Conservation (phyloP, 2,888 invertebrate species). For the Octodonta nipae region DNA sequence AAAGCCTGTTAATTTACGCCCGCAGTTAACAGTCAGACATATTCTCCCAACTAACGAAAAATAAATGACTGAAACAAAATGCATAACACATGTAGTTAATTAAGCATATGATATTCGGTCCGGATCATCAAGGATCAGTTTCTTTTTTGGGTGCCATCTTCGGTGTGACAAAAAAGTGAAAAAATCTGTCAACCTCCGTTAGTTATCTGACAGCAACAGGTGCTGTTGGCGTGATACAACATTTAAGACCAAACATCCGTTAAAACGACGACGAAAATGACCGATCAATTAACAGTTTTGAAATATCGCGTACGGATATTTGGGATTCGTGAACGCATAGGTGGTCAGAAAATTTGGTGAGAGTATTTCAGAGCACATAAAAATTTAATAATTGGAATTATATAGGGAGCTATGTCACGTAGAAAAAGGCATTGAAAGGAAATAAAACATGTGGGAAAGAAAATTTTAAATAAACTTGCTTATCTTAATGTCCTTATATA, state of each 20-base stretch:
- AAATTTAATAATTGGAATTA: too few relatives aligned
- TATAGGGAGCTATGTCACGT: too few relatives aligned
- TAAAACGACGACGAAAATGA: conserved; percentile 17
- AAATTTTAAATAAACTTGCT: too few relatives aligned
- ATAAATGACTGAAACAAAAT: conserved; percentile 22
- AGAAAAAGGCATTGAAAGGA: too few relatives aligned
- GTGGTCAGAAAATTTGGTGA: too few relatives aligned
- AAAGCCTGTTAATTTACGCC: too few relatives aligned
- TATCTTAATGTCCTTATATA: too few relatives aligned
- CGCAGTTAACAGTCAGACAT: too few relatives aligned
- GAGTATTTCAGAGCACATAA: too few relatives aligned
- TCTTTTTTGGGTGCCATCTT: too few relatives aligned
- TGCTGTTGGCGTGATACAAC: conserved; percentile 21
- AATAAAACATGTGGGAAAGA: too few relatives aligned
- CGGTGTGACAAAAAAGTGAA: conserved; percentile 22
- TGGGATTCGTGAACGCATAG: too few relatives aligned
- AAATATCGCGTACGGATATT: conserved; percentile 11
- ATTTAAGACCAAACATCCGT: conserved; percentile 26
- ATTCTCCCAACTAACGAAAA: conserved; percentile 15
- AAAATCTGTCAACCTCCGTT: conserved; percentile 17
- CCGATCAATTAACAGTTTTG: conserved; percentile 16
- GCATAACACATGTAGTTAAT: conserved; percentile 23
- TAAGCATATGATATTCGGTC: conserved; percentile 25
- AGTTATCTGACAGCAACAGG: conserved; percentile 14
- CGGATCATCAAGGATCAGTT: conserved; percentile 15